Conservation (phyloP, 2,888 invertebrate genomes). For the Plebejus melissa region DNA sequence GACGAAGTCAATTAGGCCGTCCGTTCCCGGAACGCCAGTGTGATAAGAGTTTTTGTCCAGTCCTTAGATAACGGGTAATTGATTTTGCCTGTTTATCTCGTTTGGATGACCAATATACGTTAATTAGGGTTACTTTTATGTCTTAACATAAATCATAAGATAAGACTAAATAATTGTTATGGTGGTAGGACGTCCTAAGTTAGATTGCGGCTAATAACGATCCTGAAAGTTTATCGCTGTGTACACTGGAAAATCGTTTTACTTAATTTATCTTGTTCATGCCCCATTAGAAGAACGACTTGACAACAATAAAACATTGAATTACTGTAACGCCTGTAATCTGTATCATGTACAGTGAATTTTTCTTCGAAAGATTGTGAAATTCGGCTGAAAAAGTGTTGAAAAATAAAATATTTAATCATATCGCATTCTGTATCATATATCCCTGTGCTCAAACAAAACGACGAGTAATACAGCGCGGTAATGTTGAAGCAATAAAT, state of each 20-base stretch:
- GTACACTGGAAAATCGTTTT: too few relatives aligned
- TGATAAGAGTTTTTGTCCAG: constrained; percentile 63
- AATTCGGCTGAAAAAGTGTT: too few relatives aligned
- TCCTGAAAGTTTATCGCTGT: too few relatives aligned
- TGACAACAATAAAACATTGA: neutral
- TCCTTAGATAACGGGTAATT: constrained; percentile 33
- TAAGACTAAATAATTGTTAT: neutral
- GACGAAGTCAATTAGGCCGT: constrained; percentile 77
- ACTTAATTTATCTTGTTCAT: neutral
- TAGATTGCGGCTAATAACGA: neutral
- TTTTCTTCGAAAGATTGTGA: too few relatives aligned
- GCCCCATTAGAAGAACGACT: neutral
- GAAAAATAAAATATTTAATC: constrained; percentile 51
- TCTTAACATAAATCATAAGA: neutral
- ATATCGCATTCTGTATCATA: constrained; percentile 2
- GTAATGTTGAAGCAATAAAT: constrained; percentile 46
- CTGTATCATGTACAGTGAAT: too few relatives aligned
- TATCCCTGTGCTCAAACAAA: constrained; percentile 37
- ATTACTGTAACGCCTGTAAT: neutral
- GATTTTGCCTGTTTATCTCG: constrained; percentile 28
- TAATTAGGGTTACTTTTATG: neutral
- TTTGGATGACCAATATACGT: neutral
- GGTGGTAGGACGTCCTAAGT: neutral
- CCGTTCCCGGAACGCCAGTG: constrained; percentile 74
- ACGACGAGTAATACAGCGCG: constrained; percentile 45